Conservation (phyloP, 2,797 vertebrate genomes). For the Pseudomugil gertrudae region DNA sequence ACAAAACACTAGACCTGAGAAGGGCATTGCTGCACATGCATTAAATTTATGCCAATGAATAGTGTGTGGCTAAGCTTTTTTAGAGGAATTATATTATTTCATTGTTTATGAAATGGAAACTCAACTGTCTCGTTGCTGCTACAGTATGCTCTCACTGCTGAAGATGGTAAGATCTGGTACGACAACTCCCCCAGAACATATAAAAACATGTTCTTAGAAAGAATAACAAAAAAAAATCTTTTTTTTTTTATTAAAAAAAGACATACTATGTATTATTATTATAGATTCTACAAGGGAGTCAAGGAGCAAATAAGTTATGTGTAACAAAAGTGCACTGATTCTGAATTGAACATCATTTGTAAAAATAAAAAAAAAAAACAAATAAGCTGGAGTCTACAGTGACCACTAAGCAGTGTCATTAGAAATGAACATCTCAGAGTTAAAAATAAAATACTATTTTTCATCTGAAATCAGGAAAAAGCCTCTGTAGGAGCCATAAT, state of each 20-base stretch:
- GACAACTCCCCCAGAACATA: too few relatives aligned
- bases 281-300: too few relatives aligned
- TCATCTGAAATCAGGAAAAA: background rate
- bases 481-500: background rate
- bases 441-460: background rate
- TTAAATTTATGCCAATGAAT: slow-evolving; percentile 51
- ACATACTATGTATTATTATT: too few relatives aligned
- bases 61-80: slow-evolving; percentile 18
- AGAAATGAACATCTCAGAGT: background rate
- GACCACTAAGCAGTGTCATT: background rate
- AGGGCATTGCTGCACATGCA: slow-evolving; percentile 33
- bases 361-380: too few relatives aligned
- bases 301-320: too few relatives aligned
- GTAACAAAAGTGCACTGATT: too few relatives aligned
- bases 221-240: too few relatives aligned
- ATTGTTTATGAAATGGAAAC: slow-evolving; percentile 16
- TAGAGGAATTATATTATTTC: slow-evolving; percentile 43
- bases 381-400: background rate
- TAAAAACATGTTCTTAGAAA: too few relatives aligned
- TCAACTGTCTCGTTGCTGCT: slow-evolving; percentile 10
- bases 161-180: background rate
- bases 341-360: background rate
- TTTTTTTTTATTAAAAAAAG: too few relatives aligned
- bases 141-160: slow-evolving; percentile 7
- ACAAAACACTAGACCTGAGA: slow-evolving; percentile 18